Conservation (phyloP, 1,140 invertebrate genomes). For the Drosophila kepulauana region DNA sequence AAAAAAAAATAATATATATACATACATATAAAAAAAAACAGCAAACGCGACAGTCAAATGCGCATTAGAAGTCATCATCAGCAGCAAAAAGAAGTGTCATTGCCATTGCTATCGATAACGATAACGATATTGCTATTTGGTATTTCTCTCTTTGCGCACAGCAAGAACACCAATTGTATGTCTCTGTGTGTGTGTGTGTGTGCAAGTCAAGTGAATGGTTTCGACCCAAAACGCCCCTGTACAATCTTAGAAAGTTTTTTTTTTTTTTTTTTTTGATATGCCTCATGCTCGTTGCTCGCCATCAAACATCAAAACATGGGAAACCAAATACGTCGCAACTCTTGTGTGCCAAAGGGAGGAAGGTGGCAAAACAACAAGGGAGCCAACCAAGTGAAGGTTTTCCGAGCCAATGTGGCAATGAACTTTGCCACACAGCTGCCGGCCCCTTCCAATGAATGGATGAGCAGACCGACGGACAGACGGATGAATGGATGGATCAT, state of each 20-base stretch:
- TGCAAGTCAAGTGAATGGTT: constrained; percentile 37
- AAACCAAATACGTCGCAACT: constrained; percentile 4
- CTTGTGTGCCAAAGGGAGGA: not conserved
- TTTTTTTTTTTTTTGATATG: not conserved
- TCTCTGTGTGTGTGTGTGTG: not conserved
- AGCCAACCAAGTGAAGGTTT: constrained; percentile 55
- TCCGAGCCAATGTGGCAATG: constrained; percentile 53
- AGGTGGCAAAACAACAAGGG: not conserved
- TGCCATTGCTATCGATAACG: constrained; percentile 15
- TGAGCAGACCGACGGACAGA: not conserved
- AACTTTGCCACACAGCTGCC: constrained; percentile 41
- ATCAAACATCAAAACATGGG: constrained; percentile 12
- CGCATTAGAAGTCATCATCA: constrained; percentile 69
- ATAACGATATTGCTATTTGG: constrained; percentile 1
- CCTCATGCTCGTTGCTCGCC: not conserved
- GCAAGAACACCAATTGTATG: not conserved
- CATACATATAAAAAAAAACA: not conserved
- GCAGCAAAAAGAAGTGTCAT: constrained; percentile 39
- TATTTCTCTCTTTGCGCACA: not conserved
- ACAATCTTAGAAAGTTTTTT: constrained; percentile 38
- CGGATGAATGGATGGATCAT: not conserved
- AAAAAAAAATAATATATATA: constrained; percentile 1
- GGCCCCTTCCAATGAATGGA: not conserved
- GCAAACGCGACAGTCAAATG: constrained; percentile 55
- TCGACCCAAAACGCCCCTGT: constrained; percentile 5